Base-by-base conservation (phyloP, 2,888 invertebrate genomes). In the Hydraecia micacea region DNA sequence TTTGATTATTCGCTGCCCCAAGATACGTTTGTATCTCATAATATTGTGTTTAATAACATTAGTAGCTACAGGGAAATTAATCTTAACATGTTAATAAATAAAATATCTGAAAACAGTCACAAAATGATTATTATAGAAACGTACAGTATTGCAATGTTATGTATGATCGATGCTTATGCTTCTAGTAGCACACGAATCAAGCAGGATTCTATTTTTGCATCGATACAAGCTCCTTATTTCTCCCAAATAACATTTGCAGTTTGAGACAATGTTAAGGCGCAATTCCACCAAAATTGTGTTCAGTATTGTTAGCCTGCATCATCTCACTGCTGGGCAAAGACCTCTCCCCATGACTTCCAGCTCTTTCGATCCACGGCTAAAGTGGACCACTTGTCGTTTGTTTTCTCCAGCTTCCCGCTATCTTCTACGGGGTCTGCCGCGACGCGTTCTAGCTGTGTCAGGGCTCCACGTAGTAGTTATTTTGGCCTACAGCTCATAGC, bases 91-190 rank as follows among this genome's bases (percentile, higher is more conserved):
- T 63, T 11, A 8, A 11, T 32, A 21, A 13, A 25, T 32, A 21
- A 2, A 72, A 21, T 42, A 55, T 52, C 78, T 79, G 46, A 36
- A 79, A 72, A 79, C 42, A 28, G 0, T 49, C 73, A 75, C 73
- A 75, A 28, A 75, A 76, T 66, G 74, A 46, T 36, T 6, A 32
- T 28, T 11, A 80, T 18, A 60, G 4, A 70, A 49, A 49, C 25
- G 8, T 42, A 80, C 74, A 72, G 58, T 74, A 67, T 81, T 82
- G 71, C 72, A 78, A 77, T 73, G 21, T 71, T 28, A 82, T 77
- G 78, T 72, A 81, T 78, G 83, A 60, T 73, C 78, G 68, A 77
- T 82, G 82, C 72, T 82, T 21, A 78, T 82, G 83, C 83, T 65
- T 69, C 72, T 81, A 75, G 46, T n/a, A 18, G 71, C 82, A 77